Evolutionary conservation across 2,797 vertebrate species (phyloP).

Genomic region (Decapterus maruadsi): DNA sequence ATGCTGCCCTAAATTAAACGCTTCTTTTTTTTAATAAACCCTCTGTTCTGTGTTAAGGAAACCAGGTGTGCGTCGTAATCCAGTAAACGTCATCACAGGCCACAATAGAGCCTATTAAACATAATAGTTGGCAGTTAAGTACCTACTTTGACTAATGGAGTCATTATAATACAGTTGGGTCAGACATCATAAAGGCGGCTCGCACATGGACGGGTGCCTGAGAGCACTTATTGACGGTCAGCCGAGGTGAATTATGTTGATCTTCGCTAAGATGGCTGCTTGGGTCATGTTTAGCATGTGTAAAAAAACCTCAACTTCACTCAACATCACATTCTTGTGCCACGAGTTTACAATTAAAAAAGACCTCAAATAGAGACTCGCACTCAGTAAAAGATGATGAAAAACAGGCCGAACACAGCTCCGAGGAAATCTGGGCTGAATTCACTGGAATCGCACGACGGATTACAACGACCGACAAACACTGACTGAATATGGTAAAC

Average conservation of each 20-base stretch:
- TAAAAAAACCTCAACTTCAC: slow-evolving; percentile 1
- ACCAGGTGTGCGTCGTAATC: slow-evolving; percentile 32
- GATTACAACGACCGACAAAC: background rate
- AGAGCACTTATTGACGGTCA: slow-evolving; percentile 22
- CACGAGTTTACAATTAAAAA: slow-evolving; percentile 11
- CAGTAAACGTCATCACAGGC: slow-evolving; percentile 27
- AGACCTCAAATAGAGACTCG: background rate
- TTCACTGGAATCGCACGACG: background rate
- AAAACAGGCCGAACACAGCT: background rate
- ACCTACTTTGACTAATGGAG: slow-evolving; percentile 50
- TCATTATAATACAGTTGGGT: slow-evolving; percentile 53
- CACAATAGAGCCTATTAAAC: slow-evolving; percentile 57
- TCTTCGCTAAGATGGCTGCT: slow-evolving; percentile 46
- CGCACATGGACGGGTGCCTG: slow-evolving; percentile 31
- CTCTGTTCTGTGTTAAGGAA: slow-evolving; percentile 31
- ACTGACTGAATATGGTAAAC: background rate
- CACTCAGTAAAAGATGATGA: background rate
- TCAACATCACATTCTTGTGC: background rate
- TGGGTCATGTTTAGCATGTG: slow-evolving; percentile 11
- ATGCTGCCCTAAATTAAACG: background rate
- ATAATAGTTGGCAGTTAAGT: slow-evolving; percentile 55
- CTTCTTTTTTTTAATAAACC: background rate
- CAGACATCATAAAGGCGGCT: slow-evolving; percentile 30
- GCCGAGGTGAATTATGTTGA: slow-evolving; percentile 29
- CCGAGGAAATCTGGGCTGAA: background rate